Evolutionary conservation across 2,113 vertebrate genomes (phyloP).

Genomic region (Gymnorhina tibicen): DNA sequence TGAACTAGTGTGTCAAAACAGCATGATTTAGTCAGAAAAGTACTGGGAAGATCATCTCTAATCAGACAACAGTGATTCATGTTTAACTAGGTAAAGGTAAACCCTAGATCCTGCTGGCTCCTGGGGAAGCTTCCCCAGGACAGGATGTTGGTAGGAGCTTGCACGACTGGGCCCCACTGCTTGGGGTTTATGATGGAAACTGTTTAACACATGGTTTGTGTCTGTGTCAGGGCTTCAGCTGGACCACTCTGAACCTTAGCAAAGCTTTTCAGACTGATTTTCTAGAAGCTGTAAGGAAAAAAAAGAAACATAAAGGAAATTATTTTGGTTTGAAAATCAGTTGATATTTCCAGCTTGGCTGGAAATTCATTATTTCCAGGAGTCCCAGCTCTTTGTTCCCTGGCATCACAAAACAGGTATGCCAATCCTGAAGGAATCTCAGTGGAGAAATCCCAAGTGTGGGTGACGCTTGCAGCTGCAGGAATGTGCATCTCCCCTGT

Average conservation of each 20-base stretch:
- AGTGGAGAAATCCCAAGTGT: background rate
- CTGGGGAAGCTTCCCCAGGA: background rate
- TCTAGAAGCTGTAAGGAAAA: background rate
- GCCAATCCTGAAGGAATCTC: background rate
- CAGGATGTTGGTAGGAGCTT: background rate
- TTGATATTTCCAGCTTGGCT: background rate
- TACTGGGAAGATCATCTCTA: background rate
- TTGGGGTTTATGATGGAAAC: background rate
- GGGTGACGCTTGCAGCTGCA: background rate
- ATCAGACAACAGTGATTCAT: background rate
- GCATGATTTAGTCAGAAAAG: background rate
- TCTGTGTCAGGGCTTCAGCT: background rate
- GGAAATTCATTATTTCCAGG: background rate
- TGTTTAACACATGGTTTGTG: background rate
- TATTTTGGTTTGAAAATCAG: background rate
- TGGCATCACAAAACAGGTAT: background rate
- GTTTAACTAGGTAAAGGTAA: background rate
- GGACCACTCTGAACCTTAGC: background rate
- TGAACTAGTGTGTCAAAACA: constrained; percentile 51
- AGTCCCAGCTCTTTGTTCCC: background rate
- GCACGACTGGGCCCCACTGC: background rate
- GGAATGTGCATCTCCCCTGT: background rate
- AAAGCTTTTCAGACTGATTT: background rate
- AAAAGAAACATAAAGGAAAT: background rate
- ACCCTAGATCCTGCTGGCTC: background rate